Percentiles rank a stretch among this genome's conserved stretches.
Conservation (phyloP, 2,797 vertebrate genomes). For the Catamblyrhynchus diadema region DNA sequence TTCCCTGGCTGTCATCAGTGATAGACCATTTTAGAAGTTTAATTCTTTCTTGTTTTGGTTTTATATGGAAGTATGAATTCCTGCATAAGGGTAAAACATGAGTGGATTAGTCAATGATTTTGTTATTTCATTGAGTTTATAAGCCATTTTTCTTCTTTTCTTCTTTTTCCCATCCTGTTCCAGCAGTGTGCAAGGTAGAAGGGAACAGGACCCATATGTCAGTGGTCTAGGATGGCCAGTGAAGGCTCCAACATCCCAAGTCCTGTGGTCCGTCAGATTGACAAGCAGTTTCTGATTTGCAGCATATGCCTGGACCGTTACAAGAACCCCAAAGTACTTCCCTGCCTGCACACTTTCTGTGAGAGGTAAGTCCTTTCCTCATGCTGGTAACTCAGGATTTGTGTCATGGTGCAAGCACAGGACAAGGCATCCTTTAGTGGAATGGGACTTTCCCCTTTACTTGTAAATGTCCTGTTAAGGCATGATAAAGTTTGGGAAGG, state of each 20-base stretch:
- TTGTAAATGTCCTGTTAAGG: not conserved
- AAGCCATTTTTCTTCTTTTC: not conserved
- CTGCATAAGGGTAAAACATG: not conserved
- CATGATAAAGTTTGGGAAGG: not conserved
- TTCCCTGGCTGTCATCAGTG: not conserved
- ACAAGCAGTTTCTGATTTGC: constrained; percentile 99
- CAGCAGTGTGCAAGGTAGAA: constrained; percentile 85
- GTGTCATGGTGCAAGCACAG: not conserved
- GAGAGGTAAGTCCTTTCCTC: constrained; percentile 85
- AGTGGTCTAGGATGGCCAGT: constrained; percentile 97
- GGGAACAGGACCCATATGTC: constrained; percentile 81
- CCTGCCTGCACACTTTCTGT: constrained; percentile 98
- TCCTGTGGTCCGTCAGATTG: constrained; percentile 96
- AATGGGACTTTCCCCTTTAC: not conserved
- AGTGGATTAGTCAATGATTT: not conserved
- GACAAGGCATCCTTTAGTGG: not conserved
- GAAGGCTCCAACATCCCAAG: constrained; percentile 93
- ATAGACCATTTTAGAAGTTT: not conserved
- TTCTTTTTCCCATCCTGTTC: not conserved
- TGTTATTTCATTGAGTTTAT: not conserved
- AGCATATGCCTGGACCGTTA: constrained; percentile 99
- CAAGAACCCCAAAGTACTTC: constrained; percentile 97
- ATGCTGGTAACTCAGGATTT: not conserved
- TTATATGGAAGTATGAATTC: not conserved
- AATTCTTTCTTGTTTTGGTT: not conserved